A percentile compares a stretch with the other conserved stretches of the same genome.
Conservation (phyloP, 2,888 invertebrate species). For the Dicyrtoma fusca region DNA sequence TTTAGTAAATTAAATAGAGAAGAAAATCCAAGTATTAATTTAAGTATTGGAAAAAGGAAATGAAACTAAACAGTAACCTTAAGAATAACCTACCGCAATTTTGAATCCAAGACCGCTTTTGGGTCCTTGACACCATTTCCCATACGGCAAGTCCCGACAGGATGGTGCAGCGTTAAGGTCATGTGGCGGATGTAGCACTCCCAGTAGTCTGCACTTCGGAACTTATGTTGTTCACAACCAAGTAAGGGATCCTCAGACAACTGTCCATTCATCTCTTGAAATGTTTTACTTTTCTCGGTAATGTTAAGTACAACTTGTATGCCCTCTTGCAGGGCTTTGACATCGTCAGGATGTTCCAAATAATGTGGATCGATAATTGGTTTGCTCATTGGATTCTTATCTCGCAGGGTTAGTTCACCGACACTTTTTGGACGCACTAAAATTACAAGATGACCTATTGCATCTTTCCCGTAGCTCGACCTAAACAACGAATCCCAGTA, state of each 20-base stretch:
- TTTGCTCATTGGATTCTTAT: slow-evolving; percentile 41
- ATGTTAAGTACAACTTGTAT: not conserved
- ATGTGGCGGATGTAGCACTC: slow-evolving; percentile 67
- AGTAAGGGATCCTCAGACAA: slow-evolving; percentile 29
- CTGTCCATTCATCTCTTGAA: not conserved
- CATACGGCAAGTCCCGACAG: slow-evolving; percentile 72
- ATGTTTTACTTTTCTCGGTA: not conserved
- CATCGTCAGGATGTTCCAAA: slow-evolving; percentile 45
- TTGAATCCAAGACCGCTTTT: slow-evolving; percentile 52
- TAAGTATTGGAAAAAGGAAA: no score
- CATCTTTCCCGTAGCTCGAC: not conserved
- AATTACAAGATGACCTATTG: slow-evolving; percentile 60
- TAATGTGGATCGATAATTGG: slow-evolving; percentile 49
- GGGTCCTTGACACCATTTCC: slow-evolving; percentile 57
- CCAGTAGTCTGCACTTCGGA: slow-evolving; percentile 68
- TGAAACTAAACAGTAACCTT: no score
- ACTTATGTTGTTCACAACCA: slow-evolving; percentile 57
- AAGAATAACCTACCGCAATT: slow-evolving; percentile 48
- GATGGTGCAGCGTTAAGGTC: slow-evolving; percentile 70
- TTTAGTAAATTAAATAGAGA: no score
- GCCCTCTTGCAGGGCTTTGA: slow-evolving; percentile 47
- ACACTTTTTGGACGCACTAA: slow-evolving; percentile 42
- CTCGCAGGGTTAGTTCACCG: slow-evolving; percentile 43
- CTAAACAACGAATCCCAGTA: not conserved
- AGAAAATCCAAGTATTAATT: no score